Percentiles rank a stretch among this genome's conserved stretches.
Conservation (phyloP, 2,797 vertebrate species). For the Lagothrix lagotricha region DNA sequence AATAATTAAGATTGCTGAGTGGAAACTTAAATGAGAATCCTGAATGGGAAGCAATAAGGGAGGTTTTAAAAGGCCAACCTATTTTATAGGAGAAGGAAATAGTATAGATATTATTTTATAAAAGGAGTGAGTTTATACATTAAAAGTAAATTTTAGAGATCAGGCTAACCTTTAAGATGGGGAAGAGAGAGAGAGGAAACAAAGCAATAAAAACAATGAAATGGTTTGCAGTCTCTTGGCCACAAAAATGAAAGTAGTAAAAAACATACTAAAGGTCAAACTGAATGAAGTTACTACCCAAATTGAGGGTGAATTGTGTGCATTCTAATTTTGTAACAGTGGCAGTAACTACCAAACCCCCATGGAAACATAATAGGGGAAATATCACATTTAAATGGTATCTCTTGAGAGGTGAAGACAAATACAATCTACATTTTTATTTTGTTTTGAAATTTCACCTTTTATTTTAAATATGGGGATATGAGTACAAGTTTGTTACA, state of each 20-base stretch:
- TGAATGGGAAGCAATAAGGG: neutral
- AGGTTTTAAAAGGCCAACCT: neutral
- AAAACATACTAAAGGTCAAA: neutral
- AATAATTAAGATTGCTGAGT: neutral
- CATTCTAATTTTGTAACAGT: neutral
- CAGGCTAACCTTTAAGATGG: neutral
- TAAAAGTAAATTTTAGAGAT: neutral
- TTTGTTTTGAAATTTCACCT: too few species aligned
- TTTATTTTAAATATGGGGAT: too few species aligned
- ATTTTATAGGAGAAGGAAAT: neutral
- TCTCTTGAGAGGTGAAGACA: neutral
- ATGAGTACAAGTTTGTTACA: too few species aligned
- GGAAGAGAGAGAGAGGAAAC: neutral
- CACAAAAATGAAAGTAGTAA: neutral
- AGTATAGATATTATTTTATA: neutral
- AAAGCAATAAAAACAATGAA: neutral
- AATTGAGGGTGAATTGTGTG: neutral
- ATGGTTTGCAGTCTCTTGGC: neutral
- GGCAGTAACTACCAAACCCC: neutral
- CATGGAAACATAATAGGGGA: neutral
- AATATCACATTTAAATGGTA: neutral
- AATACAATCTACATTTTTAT: neutral
- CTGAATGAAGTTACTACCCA: neutral
- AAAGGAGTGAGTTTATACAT: neutral
- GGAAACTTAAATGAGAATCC: neutral